A percentile compares a stretch with the other conserved stretches of the same genome.
phyloP scores from a whole-genome alignment of 2,797 vertebrate species.

The Leptodactylus fallax region DNA sequence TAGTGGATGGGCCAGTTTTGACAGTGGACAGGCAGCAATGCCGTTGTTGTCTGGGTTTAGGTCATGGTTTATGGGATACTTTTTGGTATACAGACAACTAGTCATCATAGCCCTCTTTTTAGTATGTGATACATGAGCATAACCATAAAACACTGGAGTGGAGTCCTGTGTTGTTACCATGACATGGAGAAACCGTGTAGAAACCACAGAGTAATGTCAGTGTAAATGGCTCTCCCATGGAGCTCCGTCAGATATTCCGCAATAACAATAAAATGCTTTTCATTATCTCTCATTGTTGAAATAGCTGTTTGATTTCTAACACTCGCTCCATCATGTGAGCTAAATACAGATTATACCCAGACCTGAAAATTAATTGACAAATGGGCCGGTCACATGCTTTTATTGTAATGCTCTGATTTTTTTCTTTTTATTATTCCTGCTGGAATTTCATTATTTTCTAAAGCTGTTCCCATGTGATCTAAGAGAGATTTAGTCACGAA shows the following conservation, averaged over 20 bases:
- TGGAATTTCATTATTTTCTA: constrained; percentile 56
- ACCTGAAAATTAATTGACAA: constrained; percentile 47
- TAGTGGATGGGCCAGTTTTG: no score
- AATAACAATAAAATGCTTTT: constrained; percentile 56
- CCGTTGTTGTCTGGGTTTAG: no score
- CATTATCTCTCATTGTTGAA: constrained; percentile 43
- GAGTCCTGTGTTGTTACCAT: constrained; percentile 32
- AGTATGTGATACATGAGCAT: no score
- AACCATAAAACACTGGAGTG: not conserved
- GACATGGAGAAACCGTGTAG: constrained; percentile 41
- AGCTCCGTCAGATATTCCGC: constrained; percentile 37
- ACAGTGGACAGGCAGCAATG: no score
- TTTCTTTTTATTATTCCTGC: constrained; percentile 13
- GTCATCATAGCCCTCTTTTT: no score
- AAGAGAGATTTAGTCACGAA: constrained; percentile 17
- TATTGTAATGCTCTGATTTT: constrained; percentile 27
- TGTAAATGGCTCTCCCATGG: constrained; percentile 41
- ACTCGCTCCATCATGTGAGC: constrained; percentile 49
- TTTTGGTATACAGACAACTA: no score
- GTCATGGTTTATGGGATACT: no score
- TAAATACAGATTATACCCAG: constrained; percentile 38
- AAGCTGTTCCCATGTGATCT: constrained; percentile 32
- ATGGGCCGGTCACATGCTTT: constrained; percentile 42
- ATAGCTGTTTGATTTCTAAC: constrained; percentile 48
- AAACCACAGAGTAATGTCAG: constrained; percentile 46